Base-by-base conservation (phyloP, 2,797 vertebrate species). In the Manis crassicaudata region DNA sequence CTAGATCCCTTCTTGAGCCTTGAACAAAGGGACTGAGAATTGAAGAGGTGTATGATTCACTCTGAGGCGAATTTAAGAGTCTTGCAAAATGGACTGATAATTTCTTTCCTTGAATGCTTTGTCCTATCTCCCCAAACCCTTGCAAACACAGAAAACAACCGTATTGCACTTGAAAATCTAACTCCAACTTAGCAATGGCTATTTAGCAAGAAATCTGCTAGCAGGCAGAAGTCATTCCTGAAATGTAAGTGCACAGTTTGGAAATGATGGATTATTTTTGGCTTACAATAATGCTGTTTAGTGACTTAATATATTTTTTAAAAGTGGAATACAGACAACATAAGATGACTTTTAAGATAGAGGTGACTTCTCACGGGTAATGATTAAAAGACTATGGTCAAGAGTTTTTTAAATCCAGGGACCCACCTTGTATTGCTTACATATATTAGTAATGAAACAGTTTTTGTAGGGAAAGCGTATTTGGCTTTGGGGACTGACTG, bases 61-160 rank as follows among this genome's bases (percentile, higher is more conserved):
- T 72, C 62, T 17, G 27, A 67, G 29, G 17, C 56, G 58, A 70
- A 70, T 29, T 73, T 46, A 46, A 77, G 91, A 81, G 9, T 82
- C 79, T 83, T 65, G 46, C 21, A 88, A 50, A 65, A 68, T 35
- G 60, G 13, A 72, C 56, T 80, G 72, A 77, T 70, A 1, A 54
- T 93, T 97, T 89, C n/a, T 85, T 93, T 63, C 84, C 73, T 88
- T 83, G 87, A 37, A 65, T 60, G 40, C 1, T 83, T 84, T 89
- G 40, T 62, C 72, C 35, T 68, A 32, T 65, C 35, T 63, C 80
- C 86, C 27, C 73, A 91, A 93, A 54, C 29, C 29, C 52, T 89
- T 95, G 46, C 62, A 87, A 79, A 84, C 43, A 29, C 29, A 54
- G 37, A 58, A 46, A 90, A 18, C 25, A 56, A 67, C 21, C 54